Base-by-base conservation (phyloP, 2,888 invertebrate species). In the Caenorhabditis angaria region DNA sequence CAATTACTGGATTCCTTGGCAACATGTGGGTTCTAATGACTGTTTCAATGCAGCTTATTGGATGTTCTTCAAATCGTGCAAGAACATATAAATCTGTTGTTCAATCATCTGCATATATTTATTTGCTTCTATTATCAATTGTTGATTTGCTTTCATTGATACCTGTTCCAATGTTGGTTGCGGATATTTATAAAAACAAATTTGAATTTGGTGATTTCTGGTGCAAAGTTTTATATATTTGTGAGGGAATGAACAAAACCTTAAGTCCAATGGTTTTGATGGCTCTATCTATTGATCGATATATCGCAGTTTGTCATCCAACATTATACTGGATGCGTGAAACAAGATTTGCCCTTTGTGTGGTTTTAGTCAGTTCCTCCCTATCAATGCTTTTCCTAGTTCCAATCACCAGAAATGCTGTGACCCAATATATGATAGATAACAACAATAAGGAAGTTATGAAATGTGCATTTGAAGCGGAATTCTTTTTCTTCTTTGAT, bases 171-270 rank as follows among this genome's bases (percentile, higher is more conserved):
- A 75, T 86, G 56, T 65, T 86, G n/a, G 82, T 84, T 28, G 71
- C 76, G 12, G 84, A 86, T 65, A 76, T 86, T 60, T 62, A 80
- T 55, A 70, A 69, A 63, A 81, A 79, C 61, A 71, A 73, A 28
- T 85, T 77, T 28, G 79, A 78, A 20, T 85, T 85, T 62, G 82
- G 83, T 12, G 32, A 70, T 8, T 60, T 50, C 10, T 62, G 81
- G 14, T 85, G 85, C 68, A 82, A 82, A 25, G 53, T 85, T 51
- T 55, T 81, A 25, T 81, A 67, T 66, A 69, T 80, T n/a, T 84
- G 84, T 61, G 86, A 86, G 59, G 82, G 78, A 5, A 80, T 77
- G 61, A 87, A 87, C 78, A 86, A 86, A 67, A 78, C 82, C 14
- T 74, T 86, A 20, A 80, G 81, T 28, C 85, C 86, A 22, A 70